Base-by-base conservation (phyloP, 2,888 invertebrate genomes). In the Limnephilus lunatus region DNA sequence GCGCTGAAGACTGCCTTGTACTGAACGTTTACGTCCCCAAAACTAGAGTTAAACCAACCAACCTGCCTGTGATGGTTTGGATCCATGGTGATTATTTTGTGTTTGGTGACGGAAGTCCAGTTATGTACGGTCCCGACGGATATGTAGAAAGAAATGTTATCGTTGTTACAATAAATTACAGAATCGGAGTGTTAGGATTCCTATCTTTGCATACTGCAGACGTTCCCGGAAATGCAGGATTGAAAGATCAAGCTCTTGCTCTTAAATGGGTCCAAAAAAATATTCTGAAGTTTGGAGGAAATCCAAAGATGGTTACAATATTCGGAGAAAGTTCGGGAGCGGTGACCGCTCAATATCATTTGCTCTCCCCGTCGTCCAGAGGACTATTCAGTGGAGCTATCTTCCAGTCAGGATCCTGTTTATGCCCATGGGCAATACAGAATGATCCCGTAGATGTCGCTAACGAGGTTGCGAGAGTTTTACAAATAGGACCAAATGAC, bases 361-460 rank as follows among this genome's bases (percentile, higher is more conserved):
- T 92, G 48, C n/a, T 93, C 11, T 91, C 92, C 15, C 90, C 92
- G n/a, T 68, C 88, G 90, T 92, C 93, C 4, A 88, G 90, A 91
- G 86, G 85, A 25, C 86, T 93, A 19, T 93, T 93, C 32, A 90
- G 91, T 15, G 91, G 92, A 87, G 93, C 91, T 0, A 93, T 93
- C 25, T 30, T 93, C 14, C 91, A 93, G 81, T 93, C 92, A n/a
- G 93, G 93, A n/a, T 85, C 92, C 19, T 25, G 80, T n/a, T 89
- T 93, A 25, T 87, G 80, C 83, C 90, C 91, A 0, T 93, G 93
- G 93, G 91, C 89, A 14, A 95, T 96, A 81, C 96, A 96, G 81
- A 81, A 85, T 25, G 32, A 39, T 44, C 85, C 35, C 3, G 14
- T 4, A 15, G 32, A 3, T 31, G 19, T 81, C 25, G 80, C 81